Evolutionary conservation across 2,113 vertebrate species (phyloP).

Genomic region (Poeciliopsis prolifica): DNA sequence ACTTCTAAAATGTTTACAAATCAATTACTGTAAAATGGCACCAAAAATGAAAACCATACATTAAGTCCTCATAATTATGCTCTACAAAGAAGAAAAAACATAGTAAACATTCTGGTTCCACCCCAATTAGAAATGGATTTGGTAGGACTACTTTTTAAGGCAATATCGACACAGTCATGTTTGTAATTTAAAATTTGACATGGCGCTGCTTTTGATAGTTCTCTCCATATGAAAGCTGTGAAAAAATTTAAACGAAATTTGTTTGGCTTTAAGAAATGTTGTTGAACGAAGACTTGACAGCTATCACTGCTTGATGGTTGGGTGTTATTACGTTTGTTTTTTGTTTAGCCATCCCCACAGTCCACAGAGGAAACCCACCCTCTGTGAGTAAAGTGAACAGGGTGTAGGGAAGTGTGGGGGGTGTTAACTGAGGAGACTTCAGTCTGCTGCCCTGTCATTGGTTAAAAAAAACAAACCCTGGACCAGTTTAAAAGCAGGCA

Average conservation of each 20-base stretch:
- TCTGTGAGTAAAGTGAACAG: slow-evolving; percentile 38
- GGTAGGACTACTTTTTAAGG: background rate
- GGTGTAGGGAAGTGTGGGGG: slow-evolving; percentile 50
- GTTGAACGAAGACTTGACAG: slow-evolving; percentile 27
- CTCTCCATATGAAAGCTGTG: too few species aligned
- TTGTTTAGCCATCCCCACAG: slow-evolving; percentile 35
- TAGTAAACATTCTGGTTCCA: too few species aligned
- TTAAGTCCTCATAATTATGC: background rate
- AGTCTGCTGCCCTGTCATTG: slow-evolving; percentile 74
- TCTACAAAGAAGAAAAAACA: too few species aligned
- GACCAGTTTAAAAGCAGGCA: slow-evolving; percentile 71
- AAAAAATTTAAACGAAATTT: background rate
- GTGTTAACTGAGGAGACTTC: slow-evolving; percentile 58
- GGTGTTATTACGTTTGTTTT: slow-evolving; percentile 52
- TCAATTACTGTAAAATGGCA: too few species aligned
- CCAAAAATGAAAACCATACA: too few species aligned
- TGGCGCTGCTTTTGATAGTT: too few species aligned
- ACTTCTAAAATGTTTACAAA: too few species aligned
- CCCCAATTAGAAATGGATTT: background rate
- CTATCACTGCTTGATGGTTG: slow-evolving; percentile 20
- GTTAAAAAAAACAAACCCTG: slow-evolving; percentile 50
- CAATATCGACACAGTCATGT: background rate
- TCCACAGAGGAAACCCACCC: slow-evolving; percentile 72
- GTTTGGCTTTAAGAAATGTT: background rate
- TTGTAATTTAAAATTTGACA: background rate